Percentiles rank a stretch among this genome's conserved stretches.
Conservation (phyloP, 1,140 invertebrate species). For the Diuraphis noxia region DNA sequence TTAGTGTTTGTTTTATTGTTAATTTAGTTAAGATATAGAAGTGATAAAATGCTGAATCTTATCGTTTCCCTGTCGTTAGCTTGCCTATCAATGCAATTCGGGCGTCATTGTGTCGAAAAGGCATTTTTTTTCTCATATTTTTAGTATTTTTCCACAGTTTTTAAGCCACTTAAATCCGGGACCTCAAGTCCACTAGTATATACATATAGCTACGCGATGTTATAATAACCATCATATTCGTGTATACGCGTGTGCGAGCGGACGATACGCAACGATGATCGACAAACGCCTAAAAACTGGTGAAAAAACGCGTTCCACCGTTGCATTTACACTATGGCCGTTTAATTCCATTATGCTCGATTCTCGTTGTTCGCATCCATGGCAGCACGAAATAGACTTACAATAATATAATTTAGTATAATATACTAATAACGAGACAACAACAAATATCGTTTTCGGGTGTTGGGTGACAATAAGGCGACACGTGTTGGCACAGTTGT, state of each 20-base stretch:
- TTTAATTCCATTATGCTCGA: not conserved
- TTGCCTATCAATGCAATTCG: not conserved
- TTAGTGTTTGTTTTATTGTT: not conserved
- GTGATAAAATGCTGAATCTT: not conserved
- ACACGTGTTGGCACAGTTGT: slow-evolving; percentile 53
- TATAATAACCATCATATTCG: not conserved
- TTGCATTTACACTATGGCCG: not conserved
- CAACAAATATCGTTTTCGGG: slow-evolving; percentile 71
- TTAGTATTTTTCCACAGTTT: not conserved
- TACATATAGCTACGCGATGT: not conserved
- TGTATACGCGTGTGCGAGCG: no score
- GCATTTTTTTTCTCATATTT: not conserved
- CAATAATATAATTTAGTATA: not conserved
- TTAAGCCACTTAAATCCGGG: not conserved
- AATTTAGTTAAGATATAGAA: not conserved
- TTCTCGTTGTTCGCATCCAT: slow-evolving; percentile 21
- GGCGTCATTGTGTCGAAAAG: not conserved
- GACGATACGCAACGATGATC: not conserved
- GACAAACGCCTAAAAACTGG: slow-evolving; percentile 2
- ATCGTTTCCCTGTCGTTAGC: not conserved
- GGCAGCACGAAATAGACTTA: not conserved
- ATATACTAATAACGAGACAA: slow-evolving; percentile 19
- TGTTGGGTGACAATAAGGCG: slow-evolving; percentile 42
- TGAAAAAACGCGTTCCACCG: not conserved
- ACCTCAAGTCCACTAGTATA: not conserved